These are phyloP conservation scores for Parazoanthus swiftii DNA, from an alignment of 92 coral and sea anemone species.

Conservation along the genomic window DNA sequence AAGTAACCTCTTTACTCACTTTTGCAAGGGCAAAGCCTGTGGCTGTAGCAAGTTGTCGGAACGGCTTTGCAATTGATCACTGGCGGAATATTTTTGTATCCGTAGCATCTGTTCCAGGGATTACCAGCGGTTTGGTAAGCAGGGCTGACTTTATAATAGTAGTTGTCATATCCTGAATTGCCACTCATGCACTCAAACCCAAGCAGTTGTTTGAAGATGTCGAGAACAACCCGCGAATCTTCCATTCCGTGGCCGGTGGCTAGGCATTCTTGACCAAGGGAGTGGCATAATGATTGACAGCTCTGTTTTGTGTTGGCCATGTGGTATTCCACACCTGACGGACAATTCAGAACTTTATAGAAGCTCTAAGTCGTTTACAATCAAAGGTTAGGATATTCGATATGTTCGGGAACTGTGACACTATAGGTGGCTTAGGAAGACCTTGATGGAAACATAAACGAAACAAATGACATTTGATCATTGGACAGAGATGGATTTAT, in stretches of 20 bases:
- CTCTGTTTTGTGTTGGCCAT: neutral
- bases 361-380: too few species aligned
- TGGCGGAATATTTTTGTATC: neutral
- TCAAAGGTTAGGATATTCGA: too few species aligned
- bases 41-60: neutral
- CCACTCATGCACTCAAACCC: slow-evolving; percentile 6
- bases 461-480: too few species aligned
- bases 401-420: too few species aligned
- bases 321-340: neutral
- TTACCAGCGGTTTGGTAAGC: neutral
- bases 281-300: neutral
- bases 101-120: neutral
- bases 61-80: neutral
- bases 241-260: neutral
- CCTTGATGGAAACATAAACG: too few species aligned
- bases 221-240: neutral
- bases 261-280: neutral
- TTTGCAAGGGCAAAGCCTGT: neutral
- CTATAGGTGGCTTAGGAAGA: too few species aligned
- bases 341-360: neutral
- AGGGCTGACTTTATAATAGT: neutral
- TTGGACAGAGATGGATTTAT: too few species aligned
- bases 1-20: neutral
- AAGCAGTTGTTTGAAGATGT: neutral
- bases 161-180: neutral